These are phyloP conservation scores for Enteromius thamalakanensis DNA, from an alignment of 2,797 vertebrate species.

Conservation along the genomic window DNA sequence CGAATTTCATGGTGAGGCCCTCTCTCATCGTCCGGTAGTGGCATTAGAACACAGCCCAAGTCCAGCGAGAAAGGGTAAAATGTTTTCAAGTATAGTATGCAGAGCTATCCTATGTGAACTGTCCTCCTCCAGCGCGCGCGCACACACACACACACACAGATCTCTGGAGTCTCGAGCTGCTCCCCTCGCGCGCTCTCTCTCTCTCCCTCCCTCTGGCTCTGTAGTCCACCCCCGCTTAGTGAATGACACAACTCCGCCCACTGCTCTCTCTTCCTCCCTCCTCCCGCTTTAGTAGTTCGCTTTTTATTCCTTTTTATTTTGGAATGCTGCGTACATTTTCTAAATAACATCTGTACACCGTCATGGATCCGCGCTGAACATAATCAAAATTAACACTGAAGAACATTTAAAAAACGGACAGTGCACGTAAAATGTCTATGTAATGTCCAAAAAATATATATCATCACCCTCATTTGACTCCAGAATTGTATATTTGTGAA, in stretches of 20 bases:
- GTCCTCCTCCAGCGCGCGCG: constrained; percentile 66
- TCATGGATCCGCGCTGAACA: neutral
- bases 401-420: neutral
- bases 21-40: constrained; percentile 78
- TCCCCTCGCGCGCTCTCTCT: neutral
- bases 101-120: constrained; percentile 58
- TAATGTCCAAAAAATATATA: too few relatives aligned
- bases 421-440: too few relatives aligned
- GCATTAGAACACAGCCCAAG: constrained; percentile 71
- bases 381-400: neutral
- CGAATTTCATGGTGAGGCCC: constrained; percentile 90
- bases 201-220: constrained; percentile 35
- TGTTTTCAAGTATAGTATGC: constrained; percentile 43
- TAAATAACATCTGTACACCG: neutral
- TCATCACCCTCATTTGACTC: neutral
- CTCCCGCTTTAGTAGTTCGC: constrained; percentile 19
- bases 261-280: constrained; percentile 1
- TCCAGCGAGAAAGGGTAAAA: constrained; percentile 55
- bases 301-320: neutral
- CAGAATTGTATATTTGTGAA: neutral
- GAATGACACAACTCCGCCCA: constrained; percentile 70
- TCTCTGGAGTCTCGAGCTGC: constrained; percentile 23
- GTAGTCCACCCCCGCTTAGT: constrained; percentile 65
- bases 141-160: constrained; percentile 25
- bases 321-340: neutral